Evolutionary conservation across 2,113 vertebrate genomes (phyloP).

Genomic region (Halichoeres trimaculatus): DNA sequence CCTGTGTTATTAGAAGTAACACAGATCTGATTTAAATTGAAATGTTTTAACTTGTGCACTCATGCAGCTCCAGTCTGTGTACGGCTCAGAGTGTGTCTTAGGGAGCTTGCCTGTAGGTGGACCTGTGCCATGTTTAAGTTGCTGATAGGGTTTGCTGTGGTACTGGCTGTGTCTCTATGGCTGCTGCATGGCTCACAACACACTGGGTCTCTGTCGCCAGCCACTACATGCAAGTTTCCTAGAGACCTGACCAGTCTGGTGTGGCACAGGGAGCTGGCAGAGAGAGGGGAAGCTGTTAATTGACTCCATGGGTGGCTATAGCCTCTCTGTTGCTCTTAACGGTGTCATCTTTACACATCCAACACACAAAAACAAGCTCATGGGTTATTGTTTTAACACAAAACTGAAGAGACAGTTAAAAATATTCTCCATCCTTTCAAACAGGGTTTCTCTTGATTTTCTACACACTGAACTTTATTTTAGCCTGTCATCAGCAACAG

Average conservation of each 20-base stretch:
- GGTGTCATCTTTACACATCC: no score
- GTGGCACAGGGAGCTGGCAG: slow-evolving; percentile 81
- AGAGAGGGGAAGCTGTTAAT: slow-evolving; percentile 76
- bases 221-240: slow-evolving; percentile 82
- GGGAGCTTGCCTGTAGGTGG: slow-evolving; percentile 75
- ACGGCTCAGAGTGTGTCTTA: slow-evolving; percentile 45
- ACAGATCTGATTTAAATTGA: slow-evolving; percentile 8
- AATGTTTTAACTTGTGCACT: slow-evolving; percentile 10
- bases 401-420: no score
- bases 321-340: slow-evolving; percentile 57
- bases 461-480: no score
- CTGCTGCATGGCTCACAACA: slow-evolving; percentile 74
- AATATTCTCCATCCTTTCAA: no score
- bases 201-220: slow-evolving; percentile 72
- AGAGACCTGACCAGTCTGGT: slow-evolving; percentile 82
- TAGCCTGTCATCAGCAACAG: no score
- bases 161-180: slow-evolving; percentile 69
- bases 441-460: no score
- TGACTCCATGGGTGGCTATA: slow-evolving; percentile 61
- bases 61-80: slow-evolving; percentile 47
- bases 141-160: slow-evolving; percentile 68
- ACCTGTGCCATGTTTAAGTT: slow-evolving; percentile 78
- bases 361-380: not conserved
- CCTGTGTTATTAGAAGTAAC: not conserved
- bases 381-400: not conserved